Percentiles rank a stretch among this genome's conserved stretches.
phyloP scores from a whole-genome alignment of 2,888 invertebrate genomes.

The Scelioninae gen. 1 region DNA sequence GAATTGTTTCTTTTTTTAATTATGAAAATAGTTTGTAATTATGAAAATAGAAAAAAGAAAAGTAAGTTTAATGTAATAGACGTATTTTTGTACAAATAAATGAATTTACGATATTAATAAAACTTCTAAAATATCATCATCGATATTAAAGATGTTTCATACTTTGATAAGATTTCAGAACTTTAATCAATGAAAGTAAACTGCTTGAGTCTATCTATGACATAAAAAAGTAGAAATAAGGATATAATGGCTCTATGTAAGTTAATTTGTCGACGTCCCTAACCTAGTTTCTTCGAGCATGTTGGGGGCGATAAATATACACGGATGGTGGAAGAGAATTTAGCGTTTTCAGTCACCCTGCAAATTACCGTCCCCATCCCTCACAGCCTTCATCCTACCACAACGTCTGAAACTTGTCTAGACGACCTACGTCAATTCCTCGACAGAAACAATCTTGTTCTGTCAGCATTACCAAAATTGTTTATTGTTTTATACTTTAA shows the following conservation, averaged over 20 bases:
- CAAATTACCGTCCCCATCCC: slow-evolving; percentile 46
- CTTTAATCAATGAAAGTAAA: slow-evolving; percentile 30
- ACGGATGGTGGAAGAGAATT: slow-evolving; percentile 33
- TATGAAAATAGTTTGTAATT: too few species aligned
- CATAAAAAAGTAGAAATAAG: slow-evolving; percentile 12
- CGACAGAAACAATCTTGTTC: slow-evolving; percentile 20
- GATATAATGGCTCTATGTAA: slow-evolving; percentile 61
- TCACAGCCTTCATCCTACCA: slow-evolving; percentile 48
- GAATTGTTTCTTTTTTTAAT: too few species aligned
- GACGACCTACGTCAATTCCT: slow-evolving; percentile 42
- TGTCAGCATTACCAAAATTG: slow-evolving; percentile 9
- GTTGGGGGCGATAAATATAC: slow-evolving; percentile 51
- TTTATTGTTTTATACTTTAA: not conserved
- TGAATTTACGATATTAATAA: too few species aligned
- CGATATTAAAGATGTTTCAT: not conserved
- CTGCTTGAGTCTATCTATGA: not conserved
- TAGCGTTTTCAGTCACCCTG: slow-evolving; percentile 52
- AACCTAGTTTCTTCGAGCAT: slow-evolving; percentile 73
- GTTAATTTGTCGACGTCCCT: slow-evolving; percentile 74
- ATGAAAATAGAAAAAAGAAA: too few species aligned
- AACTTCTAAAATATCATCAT: too few species aligned
- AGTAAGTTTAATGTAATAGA: too few species aligned
- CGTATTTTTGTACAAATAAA: too few species aligned
- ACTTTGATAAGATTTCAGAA: not conserved
- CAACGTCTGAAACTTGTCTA: slow-evolving; percentile 73